Percentiles rank a stretch among this genome's conserved stretches.
Evolutionary conservation across 2,888 invertebrate species (phyloP).

Genomic region (Meghimatium bilineatum): DNA sequence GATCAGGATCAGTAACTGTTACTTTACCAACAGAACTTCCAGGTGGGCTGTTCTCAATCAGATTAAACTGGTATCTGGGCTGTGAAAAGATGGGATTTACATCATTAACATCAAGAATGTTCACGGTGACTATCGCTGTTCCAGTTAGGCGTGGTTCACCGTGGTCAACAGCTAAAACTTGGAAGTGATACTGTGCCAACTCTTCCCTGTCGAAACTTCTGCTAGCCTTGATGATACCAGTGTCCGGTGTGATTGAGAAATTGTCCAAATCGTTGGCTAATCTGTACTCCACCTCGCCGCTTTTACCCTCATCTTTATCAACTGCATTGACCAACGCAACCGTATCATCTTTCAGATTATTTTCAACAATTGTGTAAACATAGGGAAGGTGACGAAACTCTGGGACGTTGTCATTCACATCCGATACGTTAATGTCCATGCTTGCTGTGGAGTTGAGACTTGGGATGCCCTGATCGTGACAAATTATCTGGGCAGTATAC

Average conservation of each 20-base stretch:
- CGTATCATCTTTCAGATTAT: constrained; percentile 88
- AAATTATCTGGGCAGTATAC: not conserved
- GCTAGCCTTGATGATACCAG: constrained; percentile 90
- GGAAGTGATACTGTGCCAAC: constrained; percentile 87
- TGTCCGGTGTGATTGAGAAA: constrained; percentile 89
- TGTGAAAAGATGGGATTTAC: constrained; percentile 87
- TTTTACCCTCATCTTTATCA: constrained; percentile 82
- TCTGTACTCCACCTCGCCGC: constrained; percentile 41
- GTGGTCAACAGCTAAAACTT: constrained; percentile 89
- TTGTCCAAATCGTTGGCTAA: constrained; percentile 75
- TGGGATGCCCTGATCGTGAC: not conserved
- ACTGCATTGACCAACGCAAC: constrained; percentile 88
- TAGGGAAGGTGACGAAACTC: constrained; percentile 82
- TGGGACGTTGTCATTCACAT: constrained; percentile 79
- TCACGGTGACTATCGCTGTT: constrained; percentile 82
- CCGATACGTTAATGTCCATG: constrained; percentile 81
- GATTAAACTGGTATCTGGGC: constrained; percentile 63
- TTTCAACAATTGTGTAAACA: constrained; percentile 29
- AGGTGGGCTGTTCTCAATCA: constrained; percentile 91
- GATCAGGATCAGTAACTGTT: constrained; percentile 92
- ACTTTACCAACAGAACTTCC: constrained; percentile 92
- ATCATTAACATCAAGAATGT: constrained; percentile 96
- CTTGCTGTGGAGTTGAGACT: constrained; percentile 79
- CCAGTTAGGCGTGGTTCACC: constrained; percentile 85
- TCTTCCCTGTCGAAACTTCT: constrained; percentile 89